phyloP scores from a whole-genome alignment of 2,797 vertebrate genomes.

The Pangasius macronema region DNA sequence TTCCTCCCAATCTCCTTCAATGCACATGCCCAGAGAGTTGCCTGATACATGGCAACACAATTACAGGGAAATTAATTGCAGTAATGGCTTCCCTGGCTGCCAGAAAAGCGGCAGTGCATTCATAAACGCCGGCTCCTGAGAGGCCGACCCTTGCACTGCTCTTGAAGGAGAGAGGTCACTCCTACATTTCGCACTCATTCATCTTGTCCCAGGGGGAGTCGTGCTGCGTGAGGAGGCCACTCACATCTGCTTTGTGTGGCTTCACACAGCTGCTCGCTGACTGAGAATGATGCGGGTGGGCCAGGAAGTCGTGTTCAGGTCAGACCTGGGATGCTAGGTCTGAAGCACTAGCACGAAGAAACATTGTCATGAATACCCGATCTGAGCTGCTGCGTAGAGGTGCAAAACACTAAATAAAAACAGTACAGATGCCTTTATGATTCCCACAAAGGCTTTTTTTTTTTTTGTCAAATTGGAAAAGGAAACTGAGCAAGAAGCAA shows the following conservation, averaged over 20 bases:
- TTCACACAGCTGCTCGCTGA: conserved; percentile 49
- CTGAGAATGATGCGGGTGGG: conserved; percentile 57
- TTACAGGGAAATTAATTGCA: conserved; percentile 60
- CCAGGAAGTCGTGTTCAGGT: conserved; percentile 41
- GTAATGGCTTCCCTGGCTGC: conserved; percentile 51
- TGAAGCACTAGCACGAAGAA: not conserved
- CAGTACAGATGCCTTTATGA: not conserved
- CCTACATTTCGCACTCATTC: conserved; percentile 53
- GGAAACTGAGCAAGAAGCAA: not conserved
- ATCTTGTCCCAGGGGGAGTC: conserved; percentile 49
- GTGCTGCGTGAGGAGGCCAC: conserved; percentile 30
- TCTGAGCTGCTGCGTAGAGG: not conserved
- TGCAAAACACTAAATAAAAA: not conserved
- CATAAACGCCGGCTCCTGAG: conserved; percentile 52
- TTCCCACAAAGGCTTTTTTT: too few species aligned
- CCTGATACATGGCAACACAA: conserved; percentile 57
- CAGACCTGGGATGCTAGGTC: conserved; percentile 35
- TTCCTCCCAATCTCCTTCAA: conserved; percentile 34
- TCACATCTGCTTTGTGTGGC: conserved; percentile 52
- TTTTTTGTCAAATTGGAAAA: too few species aligned
- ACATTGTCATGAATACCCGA: not conserved
- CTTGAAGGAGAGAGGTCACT: conserved; percentile 59
- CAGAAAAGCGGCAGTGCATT: conserved; percentile 44
- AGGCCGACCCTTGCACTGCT: conserved; percentile 39
- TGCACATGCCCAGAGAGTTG: conserved; percentile 32